A percentile compares a stretch with the other conserved stretches of the same genome.
Evolutionary conservation across 2,888 invertebrate genomes (phyloP).

Genomic region (Mactromeris polynyma): DNA sequence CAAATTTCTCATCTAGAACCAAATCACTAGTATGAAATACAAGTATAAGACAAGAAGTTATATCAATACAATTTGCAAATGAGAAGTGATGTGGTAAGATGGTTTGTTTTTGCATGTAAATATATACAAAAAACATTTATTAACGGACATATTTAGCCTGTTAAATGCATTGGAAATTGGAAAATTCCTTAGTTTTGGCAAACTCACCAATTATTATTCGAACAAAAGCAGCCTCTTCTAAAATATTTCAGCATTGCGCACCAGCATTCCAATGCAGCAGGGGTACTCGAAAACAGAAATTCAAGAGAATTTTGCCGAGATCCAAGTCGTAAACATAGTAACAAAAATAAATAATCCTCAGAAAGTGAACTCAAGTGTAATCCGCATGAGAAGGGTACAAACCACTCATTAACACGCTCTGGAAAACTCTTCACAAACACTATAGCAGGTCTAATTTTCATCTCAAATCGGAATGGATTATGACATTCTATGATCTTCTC

Average conservation of each 20-base stretch:
- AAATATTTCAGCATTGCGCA: conserved; percentile 38
- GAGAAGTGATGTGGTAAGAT: too few species aligned
- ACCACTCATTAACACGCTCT: background rate
- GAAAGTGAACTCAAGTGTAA: background rate
- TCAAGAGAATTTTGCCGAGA: background rate
- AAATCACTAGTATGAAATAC: too few species aligned
- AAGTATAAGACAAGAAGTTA: too few species aligned
- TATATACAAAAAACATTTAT: too few species aligned
- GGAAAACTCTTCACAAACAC: conserved; percentile 14
- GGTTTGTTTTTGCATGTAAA: too few species aligned
- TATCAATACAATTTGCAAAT: too few species aligned
- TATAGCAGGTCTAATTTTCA: conserved; percentile 22
- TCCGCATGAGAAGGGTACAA: background rate
- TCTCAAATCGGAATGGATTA: conserved; percentile 16
- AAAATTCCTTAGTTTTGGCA: too few species aligned
- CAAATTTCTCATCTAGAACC: too few species aligned
- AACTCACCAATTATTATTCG: background rate
- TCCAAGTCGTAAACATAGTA: background rate
- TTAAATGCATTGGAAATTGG: too few species aligned
- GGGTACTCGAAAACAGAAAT: background rate
- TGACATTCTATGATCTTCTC: background rate
- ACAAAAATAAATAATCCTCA: background rate
- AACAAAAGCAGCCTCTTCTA: background rate
- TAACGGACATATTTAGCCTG: too few species aligned
- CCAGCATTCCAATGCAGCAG: background rate